Conservation (phyloP, 2,888 invertebrate species). For the Platycheirus rosarum region DNA sequence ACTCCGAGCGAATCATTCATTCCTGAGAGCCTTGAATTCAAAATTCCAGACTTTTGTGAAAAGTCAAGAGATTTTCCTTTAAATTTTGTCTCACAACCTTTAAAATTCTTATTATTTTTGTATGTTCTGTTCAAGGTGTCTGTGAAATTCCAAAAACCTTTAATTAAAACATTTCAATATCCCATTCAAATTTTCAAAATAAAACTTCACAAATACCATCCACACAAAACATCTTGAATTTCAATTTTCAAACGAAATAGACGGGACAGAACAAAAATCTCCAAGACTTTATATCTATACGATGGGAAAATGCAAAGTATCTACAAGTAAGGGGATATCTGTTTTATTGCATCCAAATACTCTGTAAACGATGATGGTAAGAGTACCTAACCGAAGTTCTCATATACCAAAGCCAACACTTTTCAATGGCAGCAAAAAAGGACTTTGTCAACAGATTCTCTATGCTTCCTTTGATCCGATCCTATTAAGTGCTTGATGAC, state of each 20-base stretch:
- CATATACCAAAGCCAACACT: constrained; percentile 10
- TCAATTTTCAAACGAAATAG: neutral
- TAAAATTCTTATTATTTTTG: no score
- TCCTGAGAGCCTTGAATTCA: no score
- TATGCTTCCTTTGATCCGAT: constrained; percentile 19
- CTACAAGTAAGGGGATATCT: neutral
- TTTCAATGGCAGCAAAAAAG: constrained; percentile 21
- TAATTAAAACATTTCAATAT: neutral
- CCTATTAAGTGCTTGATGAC: constrained; percentile 55
- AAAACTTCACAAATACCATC: neutral
- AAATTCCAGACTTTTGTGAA: no score
- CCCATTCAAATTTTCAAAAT: neutral
- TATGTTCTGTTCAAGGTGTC: no score
- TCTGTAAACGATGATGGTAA: neutral
- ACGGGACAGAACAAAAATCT: neutral
- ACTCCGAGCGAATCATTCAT: no score
- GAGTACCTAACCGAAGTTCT: constrained; percentile 22
- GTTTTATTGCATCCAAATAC: constrained; percentile 3
- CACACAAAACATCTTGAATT: constrained; percentile 1
- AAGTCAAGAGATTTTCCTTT: no score
- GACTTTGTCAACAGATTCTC: constrained; percentile 52
- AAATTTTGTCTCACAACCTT: no score
- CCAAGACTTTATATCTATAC: neutral
- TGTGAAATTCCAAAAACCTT: no score
- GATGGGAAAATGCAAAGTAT: neutral